A percentile compares a stretch with the other conserved stretches of the same genome.
These are phyloP conservation scores for Coptodon bakossiorum DNA, from an alignment of 2,113 vertebrate species.

Conservation along the genomic window DNA sequence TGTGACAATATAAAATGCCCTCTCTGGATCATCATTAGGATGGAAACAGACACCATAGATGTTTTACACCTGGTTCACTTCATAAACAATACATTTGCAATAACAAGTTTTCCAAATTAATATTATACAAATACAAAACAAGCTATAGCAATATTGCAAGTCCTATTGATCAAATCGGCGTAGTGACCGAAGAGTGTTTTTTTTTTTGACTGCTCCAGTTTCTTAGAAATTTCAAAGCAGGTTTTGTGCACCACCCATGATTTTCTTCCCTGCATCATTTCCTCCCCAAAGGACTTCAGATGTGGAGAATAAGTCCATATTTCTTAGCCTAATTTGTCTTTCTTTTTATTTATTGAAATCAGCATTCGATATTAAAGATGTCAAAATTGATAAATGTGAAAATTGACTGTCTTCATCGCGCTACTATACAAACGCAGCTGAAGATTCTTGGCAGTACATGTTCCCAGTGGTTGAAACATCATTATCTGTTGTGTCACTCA, in stretches of 20 bases:
- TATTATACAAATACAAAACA: not conserved
- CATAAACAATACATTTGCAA: not conserved
- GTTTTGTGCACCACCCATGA: not conserved
- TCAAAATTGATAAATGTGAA: not conserved
- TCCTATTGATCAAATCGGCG: not conserved
- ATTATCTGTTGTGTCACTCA: not conserved
- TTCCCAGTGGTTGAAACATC: not conserved
- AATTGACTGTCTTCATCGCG: not conserved
- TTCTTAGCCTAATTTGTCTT: not conserved
- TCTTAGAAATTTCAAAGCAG: not conserved
- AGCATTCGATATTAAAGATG: not conserved
- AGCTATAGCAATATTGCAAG: not conserved
- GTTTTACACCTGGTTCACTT: not conserved
- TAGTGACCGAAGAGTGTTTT: not conserved
- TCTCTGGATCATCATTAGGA: not conserved
- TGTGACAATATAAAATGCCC: not conserved
- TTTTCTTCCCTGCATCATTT: not conserved
- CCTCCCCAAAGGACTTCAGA: not conserved
- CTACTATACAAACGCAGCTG: not conserved
- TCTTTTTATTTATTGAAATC: not conserved
- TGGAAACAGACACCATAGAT: not conserved
- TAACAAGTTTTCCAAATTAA: not conserved
- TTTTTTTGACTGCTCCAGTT: not conserved
- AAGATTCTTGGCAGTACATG: not conserved
- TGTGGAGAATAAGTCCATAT: not conserved